Evolutionary conservation across 2,888 invertebrate species (phyloP), one percentile per base, ranked within the genome.

Genomic region (Drosophila buzzatii): DNA sequence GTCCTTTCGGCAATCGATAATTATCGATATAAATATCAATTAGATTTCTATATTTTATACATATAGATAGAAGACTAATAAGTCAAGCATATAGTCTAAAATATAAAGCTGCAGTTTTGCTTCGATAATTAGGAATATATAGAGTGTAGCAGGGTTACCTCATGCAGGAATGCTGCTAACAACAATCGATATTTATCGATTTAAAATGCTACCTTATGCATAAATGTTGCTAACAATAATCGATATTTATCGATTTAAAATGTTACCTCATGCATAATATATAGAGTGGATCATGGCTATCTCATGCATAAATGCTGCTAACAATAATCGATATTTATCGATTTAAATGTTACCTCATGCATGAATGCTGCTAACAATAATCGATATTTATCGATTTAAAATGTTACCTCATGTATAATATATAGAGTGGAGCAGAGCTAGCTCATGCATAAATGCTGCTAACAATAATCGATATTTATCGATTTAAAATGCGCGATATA

Each of bases 91-190:
- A 8, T 45, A 8, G 4, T 2, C 8, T 16, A 4, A 27, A 12
- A 16, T 5, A 23, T 16, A n/a, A 9, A 47, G 1, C 9, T n/a
- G 3, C 1, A n/a, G 0, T n/a, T 1, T 1, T 3, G 8, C 0
- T n/a, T 12, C 12, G n/a, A 49, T 49, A 31, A 2, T 18, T 49
- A 49, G n/a, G n/a, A n/a, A n/a, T n/a, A n/a, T n/a, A n/a, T n/a
- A 14, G 1, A 44, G 20, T 6, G 2, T 7, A 23, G 2, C 20
- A 1, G 6, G 12, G 1, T 1, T 42, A 42, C 6, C 7, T 23
- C 10, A 14, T 2, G 12, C 20, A 44, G 14, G 23, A 23, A 7
- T 27, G 8, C 8, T 16, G 7, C 23, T 16, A 23, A 9, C 16
- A 8, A 1, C 5, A 12, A 20, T 51, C 33, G 33, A 35, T 51